Conservation (phyloP, 2,797 vertebrate species). For the Sandelia bainsii region DNA sequence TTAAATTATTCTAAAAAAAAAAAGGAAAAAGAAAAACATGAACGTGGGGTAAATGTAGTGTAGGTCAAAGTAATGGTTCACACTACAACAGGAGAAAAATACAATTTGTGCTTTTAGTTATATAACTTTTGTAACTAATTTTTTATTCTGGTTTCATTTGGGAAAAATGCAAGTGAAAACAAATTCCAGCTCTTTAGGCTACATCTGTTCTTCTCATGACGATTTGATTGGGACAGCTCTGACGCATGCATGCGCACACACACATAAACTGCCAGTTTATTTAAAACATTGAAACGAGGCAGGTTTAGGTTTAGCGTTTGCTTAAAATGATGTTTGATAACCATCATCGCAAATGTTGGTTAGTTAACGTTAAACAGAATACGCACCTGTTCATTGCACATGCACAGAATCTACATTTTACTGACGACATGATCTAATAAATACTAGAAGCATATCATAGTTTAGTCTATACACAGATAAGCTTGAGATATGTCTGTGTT, state of each 20-base stretch:
- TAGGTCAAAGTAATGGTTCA: neutral
- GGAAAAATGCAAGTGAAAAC: neutral
- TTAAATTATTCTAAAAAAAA: neutral
- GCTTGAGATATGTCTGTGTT: neutral
- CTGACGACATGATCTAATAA: neutral
- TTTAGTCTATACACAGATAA: neutral
- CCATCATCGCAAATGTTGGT: constrained; percentile 18
- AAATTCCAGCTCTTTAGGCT: neutral
- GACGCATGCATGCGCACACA: neutral
- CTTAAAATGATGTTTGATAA: constrained; percentile 20
- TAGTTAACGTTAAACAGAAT: constrained; percentile 14
- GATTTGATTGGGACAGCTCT: neutral
- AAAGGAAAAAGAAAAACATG: neutral
- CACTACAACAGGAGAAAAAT: constrained; percentile 1
- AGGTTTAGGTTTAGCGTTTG: neutral
- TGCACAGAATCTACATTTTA: neutral
- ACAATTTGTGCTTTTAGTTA: neutral
- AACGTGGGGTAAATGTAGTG: no score
- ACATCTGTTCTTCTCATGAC: neutral
- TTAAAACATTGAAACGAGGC: neutral
- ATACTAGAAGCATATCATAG: neutral
- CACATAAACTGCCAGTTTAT: neutral
- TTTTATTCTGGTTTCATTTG: constrained; percentile 1
- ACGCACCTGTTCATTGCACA: neutral
- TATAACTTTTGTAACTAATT: neutral